Conservation (phyloP, 1,140 invertebrate species). For the Listronotus bonariensis region DNA sequence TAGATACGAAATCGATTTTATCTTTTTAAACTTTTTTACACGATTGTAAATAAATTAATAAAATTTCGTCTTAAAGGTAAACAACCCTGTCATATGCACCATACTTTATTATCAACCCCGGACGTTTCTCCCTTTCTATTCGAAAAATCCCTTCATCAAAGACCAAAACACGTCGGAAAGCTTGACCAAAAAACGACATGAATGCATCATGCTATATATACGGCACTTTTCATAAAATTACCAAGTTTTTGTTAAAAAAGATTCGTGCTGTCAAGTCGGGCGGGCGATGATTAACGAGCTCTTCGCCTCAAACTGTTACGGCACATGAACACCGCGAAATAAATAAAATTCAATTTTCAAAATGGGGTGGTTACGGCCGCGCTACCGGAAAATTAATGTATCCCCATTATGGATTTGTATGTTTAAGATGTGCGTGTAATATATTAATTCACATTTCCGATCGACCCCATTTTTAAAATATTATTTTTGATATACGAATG, state of each 20-base stretch:
- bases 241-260: conserved; percentile 23
- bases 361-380: conserved; percentile 8
- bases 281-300: conserved; percentile 29
- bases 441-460: too few species aligned
- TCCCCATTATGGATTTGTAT: too few species aligned
- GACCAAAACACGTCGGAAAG: conserved; percentile 14
- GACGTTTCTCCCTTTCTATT: conserved; percentile 8
- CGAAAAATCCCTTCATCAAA: conserved; percentile 15
- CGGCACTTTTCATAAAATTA: conserved; percentile 25
- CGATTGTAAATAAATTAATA: too few species aligned
- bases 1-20: too few species aligned
- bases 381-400: too few species aligned
- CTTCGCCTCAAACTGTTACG: conserved; percentile 21
- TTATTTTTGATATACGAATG: too few species aligned
- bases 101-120: conserved; percentile 11
- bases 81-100: conserved; percentile 4
- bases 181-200: conserved; percentile 28
- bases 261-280: conserved; percentile 25
- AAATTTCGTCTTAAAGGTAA: too few species aligned
- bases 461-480: too few species aligned
- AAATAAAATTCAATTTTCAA: conserved; percentile 33
- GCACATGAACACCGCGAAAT: conserved; percentile 16
- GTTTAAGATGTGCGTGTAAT: too few species aligned
- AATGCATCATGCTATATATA: conserved; percentile 22
- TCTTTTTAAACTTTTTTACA: too few species aligned